phyloP scores from a whole-genome alignment of 2,888 invertebrate species.

The Phortica okadai region DNA sequence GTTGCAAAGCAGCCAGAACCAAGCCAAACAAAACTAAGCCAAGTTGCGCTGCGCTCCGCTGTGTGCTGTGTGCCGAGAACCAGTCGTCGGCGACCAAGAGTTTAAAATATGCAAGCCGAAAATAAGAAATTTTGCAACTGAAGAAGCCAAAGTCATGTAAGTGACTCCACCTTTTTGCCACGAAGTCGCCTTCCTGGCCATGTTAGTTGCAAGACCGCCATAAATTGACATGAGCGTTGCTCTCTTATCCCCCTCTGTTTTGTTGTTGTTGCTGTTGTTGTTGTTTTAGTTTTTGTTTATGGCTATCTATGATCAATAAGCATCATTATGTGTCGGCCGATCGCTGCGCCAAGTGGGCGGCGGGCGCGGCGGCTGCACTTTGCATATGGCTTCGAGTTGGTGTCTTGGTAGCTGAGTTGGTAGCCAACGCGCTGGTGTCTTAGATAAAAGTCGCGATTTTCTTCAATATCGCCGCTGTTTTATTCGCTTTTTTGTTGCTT shows the following conservation, averaged over 20 bases:
- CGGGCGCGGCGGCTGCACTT: not conserved
- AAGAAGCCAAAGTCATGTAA: conserved; percentile 51
- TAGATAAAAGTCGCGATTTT: conserved; percentile 23
- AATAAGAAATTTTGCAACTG: conserved; percentile 58
- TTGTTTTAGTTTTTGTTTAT: conserved; percentile 29
- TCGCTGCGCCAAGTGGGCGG: conserved; percentile 1
- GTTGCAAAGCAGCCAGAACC: conserved; percentile 28
- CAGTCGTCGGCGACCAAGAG: conserved; percentile 37
- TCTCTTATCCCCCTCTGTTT: not conserved
- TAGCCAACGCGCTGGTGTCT: conserved; percentile 4
- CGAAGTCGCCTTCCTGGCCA: not conserved
- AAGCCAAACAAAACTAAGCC: conserved; percentile 34
- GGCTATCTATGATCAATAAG: conserved; percentile 29
- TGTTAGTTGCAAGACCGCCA: conserved; percentile 12
- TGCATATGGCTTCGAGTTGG: not conserved
- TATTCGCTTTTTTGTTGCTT: not conserved
- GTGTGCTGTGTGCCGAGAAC: too few species aligned
- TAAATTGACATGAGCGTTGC: not conserved
- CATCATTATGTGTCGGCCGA: conserved; percentile 24
- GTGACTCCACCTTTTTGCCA: conserved; percentile 40
- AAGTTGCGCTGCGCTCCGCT: conserved; percentile 15
- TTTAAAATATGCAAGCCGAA: conserved; percentile 31
- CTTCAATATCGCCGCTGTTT: not conserved
- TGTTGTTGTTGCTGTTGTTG: conserved; percentile 40
- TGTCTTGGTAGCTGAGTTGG: not conserved